Evolutionary conservation across 2,888 invertebrate genomes (phyloP), one percentile per base, ranked within the genome.

Genomic region (Tinea semifulvella): DNA sequence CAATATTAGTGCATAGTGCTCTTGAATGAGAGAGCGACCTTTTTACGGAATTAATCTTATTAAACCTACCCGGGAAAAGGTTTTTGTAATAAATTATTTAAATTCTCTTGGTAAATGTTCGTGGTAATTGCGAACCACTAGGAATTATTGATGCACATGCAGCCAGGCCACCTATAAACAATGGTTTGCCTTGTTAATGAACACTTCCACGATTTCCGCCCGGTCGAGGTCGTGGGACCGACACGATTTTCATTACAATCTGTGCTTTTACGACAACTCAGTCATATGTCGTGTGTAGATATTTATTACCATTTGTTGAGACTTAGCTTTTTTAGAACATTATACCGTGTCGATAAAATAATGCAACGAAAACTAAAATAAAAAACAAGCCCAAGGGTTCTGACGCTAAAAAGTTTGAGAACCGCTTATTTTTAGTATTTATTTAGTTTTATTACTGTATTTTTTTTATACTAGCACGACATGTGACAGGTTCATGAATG

Each of bases 151-250:
- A 40, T 40, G 40, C 39, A 39, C 20, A 19, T 39, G 39, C 40
- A 40, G 22, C 19, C 22, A n/a, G 40, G 40, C 11, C 13, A 22
- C 14, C 40, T 56, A 58, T 60, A 60, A 68, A 72, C 68, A 72
- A 72, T 68, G 61, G 63, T 56, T 61, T 60, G 63, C 74, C 76
- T 77, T 72, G 75, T 72, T 72, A 70, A 71, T 76, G 77, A 74
- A 74, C 58, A 54, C 50, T 56, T 53, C 56, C 58, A 56, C 53
- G 58, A 27, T 39, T 40, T 17, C 31, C 60, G 59, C 58, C 52
- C 55, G 11, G 52, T 50, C 61, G 61, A 68, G 68, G 65, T 62
- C 69, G 65, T 65, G 66, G 54, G 63, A 65, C 17, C 14, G 46
- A 13, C 46, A 46, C 36, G 26, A 42, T 36, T 43, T 28, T 43